Percentiles rank a stretch among this genome's conserved stretches.
Evolutionary conservation across 1,140 invertebrate genomes (phyloP).

Genomic region (Copidosoma floridanum): DNA sequence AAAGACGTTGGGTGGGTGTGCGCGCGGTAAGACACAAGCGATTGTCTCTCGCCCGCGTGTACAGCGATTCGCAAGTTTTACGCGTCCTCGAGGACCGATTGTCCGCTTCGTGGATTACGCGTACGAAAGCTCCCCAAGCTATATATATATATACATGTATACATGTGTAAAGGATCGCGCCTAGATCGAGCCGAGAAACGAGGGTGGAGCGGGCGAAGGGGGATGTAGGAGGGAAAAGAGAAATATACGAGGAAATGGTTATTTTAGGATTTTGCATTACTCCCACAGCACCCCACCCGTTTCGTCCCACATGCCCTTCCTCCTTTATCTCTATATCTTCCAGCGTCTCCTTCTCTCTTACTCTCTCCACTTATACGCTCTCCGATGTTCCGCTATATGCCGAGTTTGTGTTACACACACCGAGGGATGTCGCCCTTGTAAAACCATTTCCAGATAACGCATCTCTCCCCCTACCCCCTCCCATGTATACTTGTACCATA

Average conservation of each 20-base stretch:
- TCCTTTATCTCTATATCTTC: constrained; percentile 26
- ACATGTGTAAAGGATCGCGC: neutral
- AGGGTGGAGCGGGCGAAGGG: neutral
- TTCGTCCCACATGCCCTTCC: constrained; percentile 22
- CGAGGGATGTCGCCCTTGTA: constrained; percentile 56
- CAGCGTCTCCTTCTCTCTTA: neutral
- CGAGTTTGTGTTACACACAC: constrained; percentile 51
- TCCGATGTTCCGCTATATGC: constrained; percentile 36
- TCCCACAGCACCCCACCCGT: constrained; percentile 17
- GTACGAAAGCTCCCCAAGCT: no score
- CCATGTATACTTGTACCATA: neutral
- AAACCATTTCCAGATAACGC: constrained; percentile 56
- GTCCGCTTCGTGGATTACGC: constrained; percentile 32
- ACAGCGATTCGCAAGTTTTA: constrained; percentile 42
- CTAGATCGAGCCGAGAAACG: neutral
- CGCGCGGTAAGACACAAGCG: neutral
- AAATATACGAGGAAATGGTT: constrained; percentile 35
- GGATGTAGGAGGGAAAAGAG: constrained; percentile 16
- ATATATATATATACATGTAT: neutral
- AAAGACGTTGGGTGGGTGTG: constrained; percentile 2
- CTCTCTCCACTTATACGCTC: constrained; percentile 19
- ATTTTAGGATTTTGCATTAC: constrained; percentile 44
- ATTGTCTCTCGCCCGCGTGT: constrained; percentile 29
- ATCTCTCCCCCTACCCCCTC: constrained; percentile 35
- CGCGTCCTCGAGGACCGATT: constrained; percentile 48